phyloP scores from a whole-genome alignment of 2,113 vertebrate genomes.

The Atractosteus spatula region DNA sequence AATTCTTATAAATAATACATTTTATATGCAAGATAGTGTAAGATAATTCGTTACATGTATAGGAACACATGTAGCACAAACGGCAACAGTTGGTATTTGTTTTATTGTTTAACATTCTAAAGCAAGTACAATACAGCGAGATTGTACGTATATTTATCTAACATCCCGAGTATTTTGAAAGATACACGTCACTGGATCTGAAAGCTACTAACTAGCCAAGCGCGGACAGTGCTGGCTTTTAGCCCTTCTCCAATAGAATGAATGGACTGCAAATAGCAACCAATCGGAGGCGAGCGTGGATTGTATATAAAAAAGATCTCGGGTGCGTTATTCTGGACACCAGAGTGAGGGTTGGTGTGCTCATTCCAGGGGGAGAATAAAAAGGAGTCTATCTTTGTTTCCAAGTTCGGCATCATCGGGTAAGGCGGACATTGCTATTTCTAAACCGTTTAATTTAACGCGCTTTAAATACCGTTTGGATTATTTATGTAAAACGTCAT shows the following conservation, averaged over 20 bases:
- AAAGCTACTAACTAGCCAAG: background rate
- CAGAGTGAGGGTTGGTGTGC: constrained; percentile 25
- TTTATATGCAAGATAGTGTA: too few relatives aligned
- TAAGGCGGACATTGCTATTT: constrained; percentile 32
- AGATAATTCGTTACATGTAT: too few relatives aligned
- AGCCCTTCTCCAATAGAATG: constrained; percentile 71
- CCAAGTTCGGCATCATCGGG: constrained; percentile 48
- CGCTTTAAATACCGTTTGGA: background rate
- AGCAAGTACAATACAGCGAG: background rate
- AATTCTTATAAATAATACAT: too few relatives aligned
- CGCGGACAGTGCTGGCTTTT: constrained; percentile 8
- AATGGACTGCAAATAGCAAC: constrained; percentile 82
- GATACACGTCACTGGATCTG: too few relatives aligned
- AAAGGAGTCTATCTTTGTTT: constrained; percentile 54
- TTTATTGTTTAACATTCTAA: too few relatives aligned
- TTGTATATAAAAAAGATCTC: constrained; percentile 71
- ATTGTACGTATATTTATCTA: too few relatives aligned
- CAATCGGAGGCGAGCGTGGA: constrained; percentile 64
- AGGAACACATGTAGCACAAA: too few relatives aligned
- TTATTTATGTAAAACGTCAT: background rate
- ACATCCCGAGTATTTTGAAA: too few relatives aligned
- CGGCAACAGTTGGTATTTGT: too few relatives aligned
- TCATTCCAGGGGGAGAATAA: constrained; percentile 32
- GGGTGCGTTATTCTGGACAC: constrained; percentile 29
- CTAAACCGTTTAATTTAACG: background rate